phyloP scores from a whole-genome alignment of 2,113 vertebrate species.

The Xenus cinereus region DNA sequence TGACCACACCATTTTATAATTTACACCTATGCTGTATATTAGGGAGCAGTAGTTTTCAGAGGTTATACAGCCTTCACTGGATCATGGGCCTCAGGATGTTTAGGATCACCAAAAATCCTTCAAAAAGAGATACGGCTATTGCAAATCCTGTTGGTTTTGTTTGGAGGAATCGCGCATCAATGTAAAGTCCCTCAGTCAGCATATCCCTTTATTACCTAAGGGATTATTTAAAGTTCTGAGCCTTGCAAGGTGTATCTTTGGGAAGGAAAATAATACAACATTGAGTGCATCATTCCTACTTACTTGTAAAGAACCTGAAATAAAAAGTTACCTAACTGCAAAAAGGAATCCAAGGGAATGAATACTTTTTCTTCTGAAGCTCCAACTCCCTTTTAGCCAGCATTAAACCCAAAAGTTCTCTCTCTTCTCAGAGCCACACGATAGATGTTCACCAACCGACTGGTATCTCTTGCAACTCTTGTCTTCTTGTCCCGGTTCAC shows the following conservation, averaged over 20 bases:
- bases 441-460: background rate
- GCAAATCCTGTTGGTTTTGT: background rate
- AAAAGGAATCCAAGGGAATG: background rate
- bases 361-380: background rate
- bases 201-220: background rate
- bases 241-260: background rate
- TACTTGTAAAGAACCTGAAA: background rate
- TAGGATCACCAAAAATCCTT: background rate
- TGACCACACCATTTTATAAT: background rate
- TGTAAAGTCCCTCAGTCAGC: background rate
- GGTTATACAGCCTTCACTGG: background rate
- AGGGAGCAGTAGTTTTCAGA: background rate
- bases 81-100: background rate
- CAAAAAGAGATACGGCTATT: background rate
- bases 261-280: background rate
- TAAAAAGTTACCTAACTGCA: background rate
- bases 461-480: background rate
- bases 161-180: background rate
- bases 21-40: background rate
- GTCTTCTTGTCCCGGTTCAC: background rate
- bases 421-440: background rate
- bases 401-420: background rate
- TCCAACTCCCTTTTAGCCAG: background rate
- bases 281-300: background rate
- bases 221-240: background rate